These are phyloP conservation scores for Coronaproctus castanopsis DNA, from an alignment of 2,888 invertebrate species.

Conservation along the genomic window DNA sequence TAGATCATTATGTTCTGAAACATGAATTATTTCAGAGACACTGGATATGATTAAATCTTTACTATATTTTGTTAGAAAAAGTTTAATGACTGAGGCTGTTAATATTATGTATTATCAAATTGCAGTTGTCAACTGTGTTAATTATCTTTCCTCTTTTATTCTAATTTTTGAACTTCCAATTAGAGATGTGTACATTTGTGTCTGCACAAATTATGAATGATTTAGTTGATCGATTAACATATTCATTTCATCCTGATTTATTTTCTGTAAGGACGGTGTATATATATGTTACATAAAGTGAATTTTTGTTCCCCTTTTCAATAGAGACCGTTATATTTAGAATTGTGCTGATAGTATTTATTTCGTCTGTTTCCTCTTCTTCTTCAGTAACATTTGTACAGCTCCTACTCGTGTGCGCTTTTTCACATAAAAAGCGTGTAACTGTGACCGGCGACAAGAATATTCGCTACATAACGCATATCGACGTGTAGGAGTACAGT, in stretches of 20 bases:
- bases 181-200: not conserved
- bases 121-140: not conserved
- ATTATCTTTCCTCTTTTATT: not conserved
- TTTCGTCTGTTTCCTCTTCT: too few species aligned
- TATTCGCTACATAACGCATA: too few species aligned
- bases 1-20: not conserved
- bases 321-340: not conserved
- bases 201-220: not conserved
- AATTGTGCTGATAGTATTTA: not conserved
- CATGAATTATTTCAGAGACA: not conserved
- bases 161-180: not conserved
- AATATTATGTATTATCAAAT: not conserved
- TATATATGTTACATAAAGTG: too few species aligned
- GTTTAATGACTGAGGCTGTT: not conserved
- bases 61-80: not conserved
- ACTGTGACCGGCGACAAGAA: too few species aligned
- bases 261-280: not conserved
- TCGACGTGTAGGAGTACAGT: too few species aligned
- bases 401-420: too few species aligned
- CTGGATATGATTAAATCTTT: not conserved
- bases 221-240: not conserved
- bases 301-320: too few species aligned
- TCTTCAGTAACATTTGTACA: too few species aligned
- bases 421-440: too few species aligned
- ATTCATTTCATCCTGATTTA: not conserved